Conservation (phyloP, 2,113 vertebrate species). For the Channa maculata region DNA sequence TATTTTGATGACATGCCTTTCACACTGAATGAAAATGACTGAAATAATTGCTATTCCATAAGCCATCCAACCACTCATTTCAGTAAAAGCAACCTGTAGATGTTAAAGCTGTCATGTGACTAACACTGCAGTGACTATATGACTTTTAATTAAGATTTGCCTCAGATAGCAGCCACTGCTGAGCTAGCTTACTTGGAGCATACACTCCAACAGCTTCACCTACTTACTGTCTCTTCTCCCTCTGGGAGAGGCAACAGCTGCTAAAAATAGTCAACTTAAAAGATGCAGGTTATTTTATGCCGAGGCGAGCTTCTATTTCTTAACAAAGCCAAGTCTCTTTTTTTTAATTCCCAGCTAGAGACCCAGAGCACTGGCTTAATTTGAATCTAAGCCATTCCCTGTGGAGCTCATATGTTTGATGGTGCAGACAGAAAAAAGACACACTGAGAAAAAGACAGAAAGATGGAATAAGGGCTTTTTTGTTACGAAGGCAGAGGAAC, state of each 20-base stretch:
- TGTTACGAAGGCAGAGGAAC: conserved; percentile 30
- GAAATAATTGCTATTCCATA: conserved; percentile 10
- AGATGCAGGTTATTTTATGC: conserved; percentile 73
- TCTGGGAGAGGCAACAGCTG: conserved; percentile 52
- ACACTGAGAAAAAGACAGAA: conserved; percentile 32
- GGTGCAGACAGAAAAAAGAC: conserved; percentile 61
- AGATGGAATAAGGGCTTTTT: conserved; percentile 32
- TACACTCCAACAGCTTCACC: conserved; percentile 58
- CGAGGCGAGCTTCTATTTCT: conserved; percentile 69
- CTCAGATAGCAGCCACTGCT: conserved; percentile 59
- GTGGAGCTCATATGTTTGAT: conserved; percentile 72
- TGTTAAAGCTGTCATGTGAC: conserved; percentile 36
- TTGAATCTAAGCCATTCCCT: conserved; percentile 72
- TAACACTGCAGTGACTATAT: conserved; percentile 34
- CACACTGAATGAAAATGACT: conserved; percentile 11
- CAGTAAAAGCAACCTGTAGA: conserved; percentile 28
- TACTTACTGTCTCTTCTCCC: conserved; percentile 71
- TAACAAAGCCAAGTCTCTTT: conserved; percentile 71
- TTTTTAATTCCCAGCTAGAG: conserved; percentile 71
- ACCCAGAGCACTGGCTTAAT: conserved; percentile 73
- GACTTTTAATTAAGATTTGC: conserved; percentile 72
- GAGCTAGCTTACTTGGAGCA: conserved; percentile 51
- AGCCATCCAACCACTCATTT: conserved; percentile 36
- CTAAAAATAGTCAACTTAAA: conserved; percentile 80
- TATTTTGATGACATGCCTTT: background rate